Base-by-base conservation (phyloP, 2,113 vertebrate species). In the Synchiropus splendidus region DNA sequence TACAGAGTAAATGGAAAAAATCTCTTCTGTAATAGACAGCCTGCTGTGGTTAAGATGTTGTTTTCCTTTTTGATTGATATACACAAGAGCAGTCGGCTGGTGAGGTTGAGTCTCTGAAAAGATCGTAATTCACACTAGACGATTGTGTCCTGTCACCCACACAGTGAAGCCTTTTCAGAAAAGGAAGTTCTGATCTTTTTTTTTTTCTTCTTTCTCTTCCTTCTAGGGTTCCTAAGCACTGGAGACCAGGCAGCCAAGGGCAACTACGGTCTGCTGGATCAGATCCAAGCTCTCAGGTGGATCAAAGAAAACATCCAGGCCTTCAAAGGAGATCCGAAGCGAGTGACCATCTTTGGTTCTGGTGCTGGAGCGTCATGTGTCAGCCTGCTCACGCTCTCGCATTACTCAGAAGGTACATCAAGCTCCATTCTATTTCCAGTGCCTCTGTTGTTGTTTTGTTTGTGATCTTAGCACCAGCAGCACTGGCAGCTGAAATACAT, bases 211-310 rank as follows among this genome's bases (percentile, higher is more conserved):
- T 9, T 64, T 42, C 68, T 41, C 45, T 11, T 61, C 49, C 8
- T 49, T 63, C n/a, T 42, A 98, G 94, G 94, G 18, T 98, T 98
- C 66, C 70, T 98, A 44, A 97, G 94, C 72, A 98, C 94, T 15
- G 94, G 94, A 0, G 94, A 98, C 76, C 92, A 95, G 81, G 94
- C 94, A 1, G 94, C 94, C 60, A 94, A 92, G 70, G 94, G 94
- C 34, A 98, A 98, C 81, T 97, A 97, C 1, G 94, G 94, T 9
- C 83, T 98, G 30, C 82, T 98, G 81, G 94, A 98, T 61, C 94
- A 98, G 79, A 97, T 98, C 44, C 94, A 98, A 45, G 94, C 94
- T 12, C 79, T 98, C 48, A 77, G 94, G 12, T 98, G 94, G 94
- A 90, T 97, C 45, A 92, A 93, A 78, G 92, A 97, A 78, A 98